phyloP scores from a whole-genome alignment of 2,888 invertebrate genomes.

The Ennomos quercinarius region DNA sequence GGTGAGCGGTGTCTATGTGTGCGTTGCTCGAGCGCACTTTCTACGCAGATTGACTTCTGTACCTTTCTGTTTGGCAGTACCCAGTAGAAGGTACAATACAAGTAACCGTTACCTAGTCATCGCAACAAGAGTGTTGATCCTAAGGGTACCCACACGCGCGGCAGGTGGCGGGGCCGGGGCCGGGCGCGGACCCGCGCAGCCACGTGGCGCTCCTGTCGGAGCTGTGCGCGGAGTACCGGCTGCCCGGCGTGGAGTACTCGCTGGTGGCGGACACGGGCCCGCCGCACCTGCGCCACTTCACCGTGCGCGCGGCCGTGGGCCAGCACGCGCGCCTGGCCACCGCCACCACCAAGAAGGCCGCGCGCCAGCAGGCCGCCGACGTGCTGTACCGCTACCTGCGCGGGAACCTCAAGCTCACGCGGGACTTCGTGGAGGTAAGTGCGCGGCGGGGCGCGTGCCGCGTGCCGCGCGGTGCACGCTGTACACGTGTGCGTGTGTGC shows the following conservation, averaged over 20 bases:
- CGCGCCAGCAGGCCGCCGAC: slow-evolving; percentile 87
- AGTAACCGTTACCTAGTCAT: too few species aligned
- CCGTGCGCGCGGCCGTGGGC: slow-evolving; percentile 83
- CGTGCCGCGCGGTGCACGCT: too few species aligned
- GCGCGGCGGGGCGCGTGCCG: too few species aligned
- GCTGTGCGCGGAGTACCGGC: slow-evolving; percentile 75
- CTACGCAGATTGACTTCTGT: too few species aligned
- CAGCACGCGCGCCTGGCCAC: slow-evolving; percentile 82
- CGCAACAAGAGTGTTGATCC: too few species aligned
- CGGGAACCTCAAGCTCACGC: slow-evolving; percentile 64
- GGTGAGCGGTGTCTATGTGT: too few species aligned
- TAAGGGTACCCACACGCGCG: too few species aligned
- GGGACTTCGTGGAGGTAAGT: slow-evolving; percentile 70
- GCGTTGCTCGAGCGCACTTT: too few species aligned
- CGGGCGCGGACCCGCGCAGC: slow-evolving; percentile 49
- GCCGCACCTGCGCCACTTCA: slow-evolving; percentile 87
- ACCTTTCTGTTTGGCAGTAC: too few species aligned
- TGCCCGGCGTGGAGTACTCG: slow-evolving; percentile 81
- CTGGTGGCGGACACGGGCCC: slow-evolving; percentile 88
- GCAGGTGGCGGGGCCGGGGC: not conserved
- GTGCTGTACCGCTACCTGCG: slow-evolving; percentile 68
- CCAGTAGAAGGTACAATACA: too few species aligned
- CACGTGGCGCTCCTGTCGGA: slow-evolving; percentile 74
- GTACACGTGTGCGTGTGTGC: slow-evolving; percentile 29
- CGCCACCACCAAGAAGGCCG: slow-evolving; percentile 87